Evolutionary conservation across 1,140 invertebrate species (phyloP), one percentile per base, ranked within the genome.

Genomic region (Ganaspis sp.): DNA sequence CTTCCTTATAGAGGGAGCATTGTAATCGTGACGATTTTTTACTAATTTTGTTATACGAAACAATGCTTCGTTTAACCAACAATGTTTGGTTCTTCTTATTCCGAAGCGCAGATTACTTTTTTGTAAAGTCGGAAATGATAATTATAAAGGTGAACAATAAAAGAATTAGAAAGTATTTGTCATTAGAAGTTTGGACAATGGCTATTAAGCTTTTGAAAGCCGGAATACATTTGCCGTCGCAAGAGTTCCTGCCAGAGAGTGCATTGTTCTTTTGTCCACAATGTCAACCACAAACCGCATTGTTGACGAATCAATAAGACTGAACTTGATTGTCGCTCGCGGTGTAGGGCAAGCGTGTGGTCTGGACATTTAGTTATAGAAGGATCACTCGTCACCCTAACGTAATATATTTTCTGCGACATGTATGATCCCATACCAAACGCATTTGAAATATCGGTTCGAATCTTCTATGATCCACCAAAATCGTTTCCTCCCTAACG

Each of bases 291-390:
- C 85, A 84, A 84, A 83, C 78, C 74, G 81, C 84, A 85, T 86
- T 85, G 84, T 87, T 88, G 86, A 87, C 84, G 86, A 86, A 88
- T 87, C 87, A 86, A 88, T 87, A 88, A 87, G 86, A 87, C 85
- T 83, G 82, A 85, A 87, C 84, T 85, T 88, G 81, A 88, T 88
- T 87, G 85, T 87, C 82, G 82, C 75, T 26, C 54, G 54, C 80
- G 80, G 72, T 82, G 77, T 77, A 79, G 79, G 80, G 78, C 81
- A 80, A 85, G 84, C 81, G 83, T 81, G 82, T 88, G 87, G 82
- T 86, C 81, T 79, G 84, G 87, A 88, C 86, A 82, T 87, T 88
- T 84, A 82, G 83, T 85, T 87, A 86, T 83, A 83, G 84, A 79
- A 78, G 84, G 82, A 85, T 87, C 87, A 87, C 81, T 83, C 83